Evolutionary conservation across 92 coral and sea anemone species (phyloP).

Genomic region (Actinostola sp.): DNA sequence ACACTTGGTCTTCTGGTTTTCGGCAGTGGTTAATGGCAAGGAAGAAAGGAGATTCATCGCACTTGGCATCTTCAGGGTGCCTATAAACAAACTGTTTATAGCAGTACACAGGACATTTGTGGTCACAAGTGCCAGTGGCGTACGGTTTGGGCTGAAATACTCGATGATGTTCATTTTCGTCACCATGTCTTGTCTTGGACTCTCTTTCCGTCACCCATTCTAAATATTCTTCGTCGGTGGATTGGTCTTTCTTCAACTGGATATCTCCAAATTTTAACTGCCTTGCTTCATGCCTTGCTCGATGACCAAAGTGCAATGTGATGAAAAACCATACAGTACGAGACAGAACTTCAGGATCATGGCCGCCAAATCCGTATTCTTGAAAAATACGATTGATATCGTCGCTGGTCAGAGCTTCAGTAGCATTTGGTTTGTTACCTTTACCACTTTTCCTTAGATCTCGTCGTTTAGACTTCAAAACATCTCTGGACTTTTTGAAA

Average conservation of each 20-base stretch:
- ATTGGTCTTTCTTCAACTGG: constrained; percentile 29
- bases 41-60: constrained; percentile 25
- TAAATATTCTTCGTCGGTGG: no score
- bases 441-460: constrained; percentile 17
- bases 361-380: constrained; percentile 28
- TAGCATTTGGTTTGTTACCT: constrained; percentile 33
- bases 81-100: constrained; percentile 34
- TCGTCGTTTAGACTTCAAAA: constrained; percentile 18
- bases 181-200: constrained; percentile 36
- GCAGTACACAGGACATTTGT: constrained; percentile 38
- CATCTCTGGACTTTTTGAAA: constrained; percentile 31
- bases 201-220: constrained; percentile 38
- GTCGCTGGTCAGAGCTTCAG: constrained; percentile 17
- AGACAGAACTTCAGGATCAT: constrained; percentile 36
- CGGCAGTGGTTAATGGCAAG: constrained; percentile 21
- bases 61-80: constrained; percentile 15
- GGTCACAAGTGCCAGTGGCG: constrained; percentile 2
- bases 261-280: constrained; percentile 41
- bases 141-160: constrained; percentile 14
- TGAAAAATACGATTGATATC: constrained; percentile 22
- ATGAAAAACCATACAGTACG: constrained; percentile 49
- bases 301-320: constrained; percentile 36
- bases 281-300: constrained; percentile 45
- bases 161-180: constrained; percentile 32
- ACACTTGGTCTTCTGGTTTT: constrained; percentile 5